Percentiles rank a stretch among this genome's conserved stretches.
Conservation (phyloP, 2,113 vertebrate genomes). For the Peromyscus maniculatus region DNA sequence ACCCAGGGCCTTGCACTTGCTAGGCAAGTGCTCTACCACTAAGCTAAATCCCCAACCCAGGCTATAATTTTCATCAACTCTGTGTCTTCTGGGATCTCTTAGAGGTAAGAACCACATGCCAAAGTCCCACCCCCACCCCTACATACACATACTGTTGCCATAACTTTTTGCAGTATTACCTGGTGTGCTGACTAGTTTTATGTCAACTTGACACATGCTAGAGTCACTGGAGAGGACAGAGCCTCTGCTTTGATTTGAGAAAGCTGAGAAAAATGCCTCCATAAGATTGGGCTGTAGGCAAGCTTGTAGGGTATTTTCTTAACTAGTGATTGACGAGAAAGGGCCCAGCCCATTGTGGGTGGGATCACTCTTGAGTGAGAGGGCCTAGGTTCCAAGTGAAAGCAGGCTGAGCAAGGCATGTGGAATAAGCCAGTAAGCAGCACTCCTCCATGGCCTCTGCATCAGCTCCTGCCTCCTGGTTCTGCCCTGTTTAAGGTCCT, state of each 20-base stretch:
- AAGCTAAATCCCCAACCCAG: no score
- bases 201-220: not conserved
- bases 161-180: not conserved
- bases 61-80: not conserved
- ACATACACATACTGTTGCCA: not conserved
- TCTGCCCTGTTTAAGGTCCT: not conserved
- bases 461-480: not conserved
- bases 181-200: not conserved
- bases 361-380: not conserved
- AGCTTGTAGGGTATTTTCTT: not conserved
- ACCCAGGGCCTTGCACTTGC: no score
- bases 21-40: no score
- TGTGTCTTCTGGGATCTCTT: not conserved
- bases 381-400: not conserved
- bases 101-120: not conserved
- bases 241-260: not conserved
- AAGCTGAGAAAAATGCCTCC: not conserved
- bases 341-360: not conserved
- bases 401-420: not conserved
- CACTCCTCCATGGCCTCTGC: no score
- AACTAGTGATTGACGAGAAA: not conserved
- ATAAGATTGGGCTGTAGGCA: not conserved
- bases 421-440: not conserved
- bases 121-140: accelerated
- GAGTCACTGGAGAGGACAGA: not conserved